Base-by-base conservation (phyloP, 2,888 invertebrate species). In the Amiota mariae region DNA sequence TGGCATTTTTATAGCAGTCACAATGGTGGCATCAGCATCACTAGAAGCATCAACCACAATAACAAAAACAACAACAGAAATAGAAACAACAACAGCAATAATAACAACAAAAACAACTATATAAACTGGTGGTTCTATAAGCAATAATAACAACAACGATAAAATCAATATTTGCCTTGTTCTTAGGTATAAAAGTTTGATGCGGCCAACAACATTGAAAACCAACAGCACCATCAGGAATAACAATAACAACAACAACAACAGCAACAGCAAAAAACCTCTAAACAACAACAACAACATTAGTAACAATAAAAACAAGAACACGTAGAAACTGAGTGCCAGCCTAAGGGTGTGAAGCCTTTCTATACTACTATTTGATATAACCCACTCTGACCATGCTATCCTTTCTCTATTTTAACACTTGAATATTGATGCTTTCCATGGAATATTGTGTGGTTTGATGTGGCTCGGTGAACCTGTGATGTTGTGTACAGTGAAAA, bases 141-240 rank as follows among this genome's bases (percentile, higher is more conserved):
- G 49, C 47, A 47, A 36, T 46, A 63, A 6, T 13, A 63, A 46
- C 63, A 63, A 46, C 63, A 49, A n/a, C 63, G n/a, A 46, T 63
- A 68, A 68, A 68, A 68, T 68, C 67, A 68, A 68, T 68, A 68
- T 68, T 68, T 68, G 67, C 67, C 67, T 68, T 68, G 67, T 68
- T 68, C 36, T 47, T 68, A 54, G 67, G 67, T 24, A 36, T 68
- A 48, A 68, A 68, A 68, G 67, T 68, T 68, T 68, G 46, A 68
- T 68, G 48, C 66, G 51, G 49, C 51, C 51, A 51, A 63, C 36
- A 24, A 24, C 63, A 63, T 36, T 36, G 36, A n/a, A 63, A 13
- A 36, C 67, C 67, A 68, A 10, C 51, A 24, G 24, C 63, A 63
- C 36, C 11, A 18, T 63, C 63, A 68, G 18, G 63, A 9, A 59